Base-by-base conservation (phyloP, 2,888 invertebrate genomes). In the Protula sp. region DNA sequence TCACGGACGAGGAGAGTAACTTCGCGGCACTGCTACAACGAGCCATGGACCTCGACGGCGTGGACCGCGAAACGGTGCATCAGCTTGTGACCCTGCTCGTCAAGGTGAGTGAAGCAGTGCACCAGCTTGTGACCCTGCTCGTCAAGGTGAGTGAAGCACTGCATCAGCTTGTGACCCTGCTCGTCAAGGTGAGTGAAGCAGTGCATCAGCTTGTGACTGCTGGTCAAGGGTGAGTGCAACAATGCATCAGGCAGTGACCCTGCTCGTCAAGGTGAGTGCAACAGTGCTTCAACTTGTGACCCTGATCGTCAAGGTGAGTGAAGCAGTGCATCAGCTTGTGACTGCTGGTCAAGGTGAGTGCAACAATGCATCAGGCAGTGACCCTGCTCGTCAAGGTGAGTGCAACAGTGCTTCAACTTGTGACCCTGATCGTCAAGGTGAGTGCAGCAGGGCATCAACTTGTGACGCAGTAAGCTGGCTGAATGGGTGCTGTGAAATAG, bases 41-140 rank as follows among this genome's bases (percentile, higher is more conserved):
- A 74, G 89, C 94, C 1, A 89, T 94, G 64, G 98, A 98, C 75
- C 84, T 92, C 55, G 95, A 98, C 76, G 95, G 95, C 76, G 88
- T 92, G 1, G 98, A 99, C 77, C 87, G 90, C 68, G 95, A 98
- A 82, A 97, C 98, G 0, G 91, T 94, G 71, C 95, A 97, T 79
- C 84, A 97, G 29, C 84, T 98, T 45, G 90, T 97, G 14, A 92
- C 94, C 72, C 85, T 99, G n/a, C 86, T 99, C 19, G 94, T 98
- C 90, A 95, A 83, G 71, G 81, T 81, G 19, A 87, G 90, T 68
- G 95, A 98, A 82, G 97, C 98, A 0, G 91, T 94, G 71, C 95
- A 97, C 79, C 84, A 97, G 29, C 84, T 98, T 45, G 90, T 97
- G 14, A 92, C 94, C 72, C 85, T 99, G n/a, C 86, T 99, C 19